Percentiles rank a stretch among this genome's conserved stretches.
phyloP scores from a whole-genome alignment of 2,797 vertebrate genomes.

The Bovichtus variegatus region DNA sequence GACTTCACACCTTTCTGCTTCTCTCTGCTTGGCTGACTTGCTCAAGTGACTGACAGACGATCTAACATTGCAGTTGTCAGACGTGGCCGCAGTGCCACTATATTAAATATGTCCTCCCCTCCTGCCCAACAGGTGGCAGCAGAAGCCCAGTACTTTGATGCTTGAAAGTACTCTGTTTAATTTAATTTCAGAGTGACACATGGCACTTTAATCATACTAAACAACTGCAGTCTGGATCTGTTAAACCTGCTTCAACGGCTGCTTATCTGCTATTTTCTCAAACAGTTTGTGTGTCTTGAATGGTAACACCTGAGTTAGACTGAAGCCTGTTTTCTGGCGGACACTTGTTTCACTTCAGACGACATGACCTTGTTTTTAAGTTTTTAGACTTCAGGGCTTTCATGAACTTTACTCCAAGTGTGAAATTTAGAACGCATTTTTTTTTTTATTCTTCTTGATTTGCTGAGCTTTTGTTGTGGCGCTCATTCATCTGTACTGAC shows the following conservation, averaged over 20 bases:
- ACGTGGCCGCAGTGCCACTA: conserved; percentile 1
- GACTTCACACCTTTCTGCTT: conserved; percentile 28
- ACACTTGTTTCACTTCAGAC: conserved; percentile 38
- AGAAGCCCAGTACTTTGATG: conserved; percentile 13
- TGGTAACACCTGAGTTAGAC: neutral
- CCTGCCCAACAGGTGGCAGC: conserved; percentile 59
- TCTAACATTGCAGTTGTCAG: conserved; percentile 65
- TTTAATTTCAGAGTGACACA: neutral
- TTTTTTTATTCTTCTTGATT: neutral
- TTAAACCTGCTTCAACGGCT: conserved; percentile 53
- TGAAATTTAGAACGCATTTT: neutral
- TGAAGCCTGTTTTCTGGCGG: conserved; percentile 15
- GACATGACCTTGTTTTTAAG: conserved; percentile 43
- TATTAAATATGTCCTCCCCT: conserved; percentile 3
- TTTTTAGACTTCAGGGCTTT: neutral
- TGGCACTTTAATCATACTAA: neutral
- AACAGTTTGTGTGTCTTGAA: conserved; percentile 1
- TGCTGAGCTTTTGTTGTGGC: neutral
- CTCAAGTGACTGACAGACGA: conserved; percentile 29
- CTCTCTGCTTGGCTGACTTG: conserved; percentile 48
- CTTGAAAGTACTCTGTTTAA: neutral
- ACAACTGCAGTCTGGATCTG: conserved; percentile 73
- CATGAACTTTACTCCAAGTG: neutral
- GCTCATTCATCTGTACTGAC: neutral
- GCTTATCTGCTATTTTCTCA: conserved; percentile 26